Evolutionary conservation across 2,113 vertebrate species (phyloP).

Genomic region (Eubucco bourcierii): DNA sequence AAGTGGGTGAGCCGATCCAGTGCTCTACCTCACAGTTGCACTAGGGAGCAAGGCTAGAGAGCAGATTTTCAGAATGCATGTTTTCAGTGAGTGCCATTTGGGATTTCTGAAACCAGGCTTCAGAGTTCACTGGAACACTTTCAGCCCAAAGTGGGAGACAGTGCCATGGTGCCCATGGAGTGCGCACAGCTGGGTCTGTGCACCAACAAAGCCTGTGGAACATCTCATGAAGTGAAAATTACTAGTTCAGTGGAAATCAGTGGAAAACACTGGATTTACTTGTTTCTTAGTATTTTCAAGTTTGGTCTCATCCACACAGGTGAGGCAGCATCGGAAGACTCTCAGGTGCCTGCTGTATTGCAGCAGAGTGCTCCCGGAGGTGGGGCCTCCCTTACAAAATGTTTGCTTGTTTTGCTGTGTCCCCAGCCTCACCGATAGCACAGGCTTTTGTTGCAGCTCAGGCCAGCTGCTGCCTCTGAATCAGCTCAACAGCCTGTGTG

Average conservation of each 20-base stretch:
- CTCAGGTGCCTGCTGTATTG: accelerated
- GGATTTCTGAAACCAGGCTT: background rate
- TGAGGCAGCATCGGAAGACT: background rate
- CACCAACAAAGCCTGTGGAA: background rate
- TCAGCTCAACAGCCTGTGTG: background rate
- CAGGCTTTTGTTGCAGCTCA: background rate
- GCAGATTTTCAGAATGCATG: background rate
- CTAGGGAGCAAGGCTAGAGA: background rate
- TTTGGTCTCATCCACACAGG: background rate
- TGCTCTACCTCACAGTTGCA: background rate
- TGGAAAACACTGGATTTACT: background rate
- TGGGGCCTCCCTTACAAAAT: background rate
- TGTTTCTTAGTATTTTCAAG: background rate
- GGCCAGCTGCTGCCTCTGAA: background rate
- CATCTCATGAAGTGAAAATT: background rate
- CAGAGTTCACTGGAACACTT: background rate
- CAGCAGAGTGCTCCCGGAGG: background rate
- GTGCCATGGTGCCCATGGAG: accelerated
- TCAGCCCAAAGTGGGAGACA: background rate
- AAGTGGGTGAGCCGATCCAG: background rate
- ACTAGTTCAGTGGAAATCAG: background rate
- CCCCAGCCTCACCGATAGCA: background rate
- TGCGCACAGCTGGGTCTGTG: background rate
- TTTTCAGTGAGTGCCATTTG: too few relatives aligned
- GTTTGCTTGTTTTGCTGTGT: background rate